Percentiles rank a stretch among this genome's conserved stretches.
Evolutionary conservation across 1,140 invertebrate genomes (phyloP).

Genomic region (Pinna nobilis): DNA sequence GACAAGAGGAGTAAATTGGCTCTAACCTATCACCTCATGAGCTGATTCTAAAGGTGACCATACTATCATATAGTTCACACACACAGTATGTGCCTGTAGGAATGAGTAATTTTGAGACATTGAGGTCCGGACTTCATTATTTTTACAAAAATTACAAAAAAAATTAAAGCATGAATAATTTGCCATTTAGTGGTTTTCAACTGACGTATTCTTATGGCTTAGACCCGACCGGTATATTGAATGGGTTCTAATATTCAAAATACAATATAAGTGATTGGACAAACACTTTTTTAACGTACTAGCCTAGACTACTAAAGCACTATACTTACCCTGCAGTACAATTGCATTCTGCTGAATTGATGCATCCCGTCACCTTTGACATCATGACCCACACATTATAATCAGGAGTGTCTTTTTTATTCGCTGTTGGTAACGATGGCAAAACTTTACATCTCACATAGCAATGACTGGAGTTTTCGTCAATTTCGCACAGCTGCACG

Average conservation of each 20-base stretch:
- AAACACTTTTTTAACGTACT: background rate
- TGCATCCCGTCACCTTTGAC: slow-evolving; percentile 23
- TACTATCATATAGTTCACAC: too few species aligned
- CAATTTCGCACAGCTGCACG: background rate
- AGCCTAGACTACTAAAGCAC: background rate
- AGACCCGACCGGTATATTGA: background rate
- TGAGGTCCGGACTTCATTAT: too few species aligned
- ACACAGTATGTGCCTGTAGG: too few species aligned
- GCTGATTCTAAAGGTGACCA: too few species aligned
- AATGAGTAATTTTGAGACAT: too few species aligned
- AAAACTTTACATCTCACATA: slow-evolving; percentile 41
- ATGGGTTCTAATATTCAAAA: background rate
- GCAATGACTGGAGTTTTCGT: slow-evolving; percentile 13
- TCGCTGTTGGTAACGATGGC: slow-evolving; percentile 26
- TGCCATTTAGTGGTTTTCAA: background rate
- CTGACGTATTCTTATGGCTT: background rate
- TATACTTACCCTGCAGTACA: slow-evolving; percentile 26
- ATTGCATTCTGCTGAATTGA: slow-evolving; percentile 32
- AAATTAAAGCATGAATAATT: too few species aligned
- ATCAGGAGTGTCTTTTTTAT: slow-evolving; percentile 16
- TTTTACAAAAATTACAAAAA: too few species aligned
- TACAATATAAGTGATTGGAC: background rate
- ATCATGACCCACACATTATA: slow-evolving; percentile 15
- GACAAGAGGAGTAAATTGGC: too few species aligned
- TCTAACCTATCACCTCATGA: too few species aligned